Base-by-base conservation (phyloP, 2,888 invertebrate genomes). In the Eilema caniola region DNA sequence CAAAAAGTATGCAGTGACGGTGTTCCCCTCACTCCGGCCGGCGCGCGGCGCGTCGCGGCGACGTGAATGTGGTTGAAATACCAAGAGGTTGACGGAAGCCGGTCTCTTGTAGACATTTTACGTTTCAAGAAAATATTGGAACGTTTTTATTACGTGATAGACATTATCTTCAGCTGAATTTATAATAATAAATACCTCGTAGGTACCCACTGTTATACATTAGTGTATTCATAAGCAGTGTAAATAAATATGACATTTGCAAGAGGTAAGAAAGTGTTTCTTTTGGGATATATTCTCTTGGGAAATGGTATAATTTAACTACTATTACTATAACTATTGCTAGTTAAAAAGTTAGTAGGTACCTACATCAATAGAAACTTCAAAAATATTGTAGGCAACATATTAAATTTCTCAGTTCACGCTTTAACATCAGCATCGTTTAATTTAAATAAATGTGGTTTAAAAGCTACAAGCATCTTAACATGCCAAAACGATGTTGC, bases 91-190 rank as follows among this genome's bases (percentile, higher is more conserved):
- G 82, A 69, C 83, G 80, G 81, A 81, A 82, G 77, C 74, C 70
- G 63, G 71, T 63, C 71, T 71, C 70, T 66, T 74, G 64, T 73
- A 70, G 62, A 72, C 71, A 75, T 73, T 80, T 85, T 88, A 88
- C 83, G 81, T 75, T 47, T 63, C 61, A 69, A 31, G 66, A 20
- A 53, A 53, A 10, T 75, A 62, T 77, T 70, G 67, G 66, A 68
- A 78, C 76, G 77, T 85, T 86, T 84, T 83, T 81, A 87, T 88
- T 85, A 77, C 85, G 83, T 83, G 85, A 84, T 77, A 78, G 28
- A 60, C 33, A 67, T 47, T 47, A 47, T 47, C 53, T 20, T n/a
- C 7, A 28, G 41, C 14, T 16, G 41, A 16, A 33, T 67, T 67
- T 62, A 16, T n/a, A 31, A 20, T 25, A n/a, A 8, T 25, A 24